Base-by-base conservation (phyloP, 2,797 vertebrate species). In the Cirrhinus molitorella region DNA sequence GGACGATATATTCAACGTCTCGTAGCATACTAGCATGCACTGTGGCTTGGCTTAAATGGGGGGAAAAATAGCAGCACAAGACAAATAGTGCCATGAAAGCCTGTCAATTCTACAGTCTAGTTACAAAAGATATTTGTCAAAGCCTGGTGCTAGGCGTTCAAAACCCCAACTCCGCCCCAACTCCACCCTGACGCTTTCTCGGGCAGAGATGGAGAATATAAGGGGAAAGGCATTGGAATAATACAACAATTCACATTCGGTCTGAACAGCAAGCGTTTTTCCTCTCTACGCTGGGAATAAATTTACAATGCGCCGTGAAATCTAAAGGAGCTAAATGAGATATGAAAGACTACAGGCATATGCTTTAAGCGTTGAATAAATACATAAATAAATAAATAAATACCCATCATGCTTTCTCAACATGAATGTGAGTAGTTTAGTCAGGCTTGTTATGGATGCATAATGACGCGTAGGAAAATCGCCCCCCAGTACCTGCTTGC, bases 1-100 rank as follows among this genome's bases (percentile, higher is more conserved):
- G 88, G 88, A 82, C 55, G 88, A 75, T 89, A 91, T 90, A 84
- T 90, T 90, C 92, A 88, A 91, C 88, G 92, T 92, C 91, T 89
- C 63, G 23, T 92, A 93, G 91, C 90, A 70, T 90, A 92, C 91
- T 93, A 85, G 93, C 95, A 96, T 95, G 95, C 95, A 93, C 80
- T 84, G 87, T 87, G 92, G 89, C 90, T 92, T 75, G 89, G 90
- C 90, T 79, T 66, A 88, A 89, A 90, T 89, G 91, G 78, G 78
- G 34, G 43, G 11, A 88, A 91, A 92, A 89, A 89, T 80, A 93
- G 90, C 88, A 66, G 88, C 90, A 93, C 90, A 87, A 89, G 88
- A 94, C 93, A 89, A 85, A 91, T 91, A 89, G 87, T 79, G 91
- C 90, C 88, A 86, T 61, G 61, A 90, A 90, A 86, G 87, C 81